Conservation (phyloP, 2,888 invertebrate genomes). For the Folsomia candida region DNA sequence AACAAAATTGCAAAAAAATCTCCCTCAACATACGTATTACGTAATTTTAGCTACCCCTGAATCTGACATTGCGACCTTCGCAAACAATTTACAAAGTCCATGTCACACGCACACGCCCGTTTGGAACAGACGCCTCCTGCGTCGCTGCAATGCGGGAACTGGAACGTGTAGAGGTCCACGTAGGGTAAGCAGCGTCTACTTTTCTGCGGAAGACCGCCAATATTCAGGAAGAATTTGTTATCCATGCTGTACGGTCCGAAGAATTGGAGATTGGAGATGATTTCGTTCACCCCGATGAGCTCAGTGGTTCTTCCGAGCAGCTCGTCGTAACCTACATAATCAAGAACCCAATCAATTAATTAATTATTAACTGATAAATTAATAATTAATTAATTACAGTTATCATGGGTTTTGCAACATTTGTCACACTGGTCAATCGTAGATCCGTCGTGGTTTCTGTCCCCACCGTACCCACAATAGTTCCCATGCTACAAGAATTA, state of each 20-base stretch:
- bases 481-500: slow-evolving; percentile 1
- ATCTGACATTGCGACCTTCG: neutral
- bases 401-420: neutral
- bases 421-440: neutral
- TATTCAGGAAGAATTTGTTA: neutral
- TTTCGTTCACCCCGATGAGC: neutral
- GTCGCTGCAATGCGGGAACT: neutral
- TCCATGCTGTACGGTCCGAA: neutral
- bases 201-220: neutral
- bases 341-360: no score
- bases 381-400: no score
- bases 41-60: neutral
- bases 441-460: neutral
- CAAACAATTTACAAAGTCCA: neutral
- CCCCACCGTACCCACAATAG: neutral
- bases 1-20: no score
- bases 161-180: neutral
- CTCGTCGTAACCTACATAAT: no score
- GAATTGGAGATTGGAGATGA: neutral
- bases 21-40: no score
- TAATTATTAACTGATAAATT: no score
- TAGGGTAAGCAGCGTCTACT: neutral
- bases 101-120: neutral
- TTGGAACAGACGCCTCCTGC: neutral
- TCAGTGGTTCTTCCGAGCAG: neutral